These are phyloP conservation scores for Gavia stellata DNA, from an alignment of 2,113 vertebrate species.

Conservation along the genomic window DNA sequence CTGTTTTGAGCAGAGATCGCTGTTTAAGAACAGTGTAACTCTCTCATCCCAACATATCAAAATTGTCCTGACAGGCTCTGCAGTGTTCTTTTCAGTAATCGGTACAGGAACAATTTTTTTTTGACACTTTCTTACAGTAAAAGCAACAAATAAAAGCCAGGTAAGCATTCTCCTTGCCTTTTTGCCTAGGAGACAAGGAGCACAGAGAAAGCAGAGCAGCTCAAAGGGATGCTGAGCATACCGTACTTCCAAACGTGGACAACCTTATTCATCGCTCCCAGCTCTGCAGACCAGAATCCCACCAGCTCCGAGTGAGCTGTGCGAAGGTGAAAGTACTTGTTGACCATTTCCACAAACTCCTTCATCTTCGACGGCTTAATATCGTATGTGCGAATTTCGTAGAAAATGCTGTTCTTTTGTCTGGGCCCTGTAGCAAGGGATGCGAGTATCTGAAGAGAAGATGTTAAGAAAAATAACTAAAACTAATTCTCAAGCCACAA, in stretches of 20 bases:
- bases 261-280: constrained; percentile 83
- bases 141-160: background rate
- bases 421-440: constrained; percentile 75
- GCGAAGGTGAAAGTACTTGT: constrained; percentile 80
- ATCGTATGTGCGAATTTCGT: constrained; percentile 88
- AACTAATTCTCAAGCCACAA: background rate
- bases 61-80: background rate
- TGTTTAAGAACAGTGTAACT: background rate
- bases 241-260: constrained; percentile 93
- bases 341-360: constrained; percentile 80
- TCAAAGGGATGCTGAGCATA: constrained; percentile 19
- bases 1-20: background rate
- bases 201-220: background rate
- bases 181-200: background rate
- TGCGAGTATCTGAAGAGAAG: constrained; percentile 37
- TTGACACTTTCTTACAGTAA: background rate
- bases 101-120: background rate
- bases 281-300: constrained; percentile 87
- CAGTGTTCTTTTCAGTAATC: background rate
- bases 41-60: background rate
- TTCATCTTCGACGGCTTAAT: constrained; percentile 81
- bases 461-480: background rate
- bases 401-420: constrained; percentile 76
- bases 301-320: constrained; percentile 84
- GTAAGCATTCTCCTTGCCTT: background rate